Evolutionary conservation across 2,113 vertebrate genomes (phyloP), one percentile per base, ranked within the genome.

Genomic region (Felis catus): DNA sequence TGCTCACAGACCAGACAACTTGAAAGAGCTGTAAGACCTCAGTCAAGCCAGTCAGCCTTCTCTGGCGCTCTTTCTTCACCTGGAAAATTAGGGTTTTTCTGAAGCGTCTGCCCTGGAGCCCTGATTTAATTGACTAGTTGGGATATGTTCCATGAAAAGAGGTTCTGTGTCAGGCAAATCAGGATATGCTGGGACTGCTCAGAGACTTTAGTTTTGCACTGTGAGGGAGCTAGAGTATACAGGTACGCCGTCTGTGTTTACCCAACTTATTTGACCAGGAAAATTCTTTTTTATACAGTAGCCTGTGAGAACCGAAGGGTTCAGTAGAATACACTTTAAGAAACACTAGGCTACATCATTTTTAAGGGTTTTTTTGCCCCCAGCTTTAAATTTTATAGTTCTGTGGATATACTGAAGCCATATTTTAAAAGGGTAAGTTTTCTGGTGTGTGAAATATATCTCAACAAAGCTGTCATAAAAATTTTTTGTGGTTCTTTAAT

Each of bases 351-450:
- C n/a, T 71, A 61, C n/a, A 33, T 70, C 27, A 95, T 68, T 94
- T 73, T 68, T 55, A 76, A 71, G 31, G 5, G 23, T 88, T 91
- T 39, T 92, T 87, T 18, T 39, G 5, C 10, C 23, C 71, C 5
- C 70, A 79, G 25, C 41, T 51, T 95, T 70, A 21, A 53, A 31
- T 89, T 27, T 33, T 71, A 11, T 39, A 21, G 5, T 39, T 92
- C 41, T 80, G 8, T 84, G 11, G 84, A 31, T 76, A 53, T 82
- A 8, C 13, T 58, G 61, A 91, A 63, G 36, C 78, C 11, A 4
- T 61, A 25, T 16, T 53, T 95, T 58, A 80, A 93, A 93, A 86
- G 39, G 15, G 4, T 82, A 36, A 16, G n/a, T 90, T 93, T 95
- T 89, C n/a, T 89, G 55, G n/a, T 71, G 21, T 91, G 36, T 88